Base-by-base conservation (phyloP, 1,140 invertebrate genomes). In the Patella vulgata region DNA sequence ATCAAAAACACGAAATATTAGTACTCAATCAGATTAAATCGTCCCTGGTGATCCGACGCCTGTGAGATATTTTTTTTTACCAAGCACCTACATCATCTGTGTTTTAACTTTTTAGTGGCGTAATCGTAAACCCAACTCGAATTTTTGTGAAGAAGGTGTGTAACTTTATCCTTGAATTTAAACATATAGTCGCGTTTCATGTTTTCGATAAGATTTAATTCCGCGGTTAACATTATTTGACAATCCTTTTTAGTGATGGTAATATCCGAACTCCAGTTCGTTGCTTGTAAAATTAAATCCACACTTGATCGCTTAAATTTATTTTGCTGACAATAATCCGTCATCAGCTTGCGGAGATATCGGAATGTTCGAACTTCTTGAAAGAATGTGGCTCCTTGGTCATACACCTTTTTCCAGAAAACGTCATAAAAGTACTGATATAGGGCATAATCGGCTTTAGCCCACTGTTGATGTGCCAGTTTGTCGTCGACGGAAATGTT, bases 341-440 rank as follows among this genome's bases (percentile, higher is more conserved):
- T 44, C 23, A 64, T 48, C 28, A n/a, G 30, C 11, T 11, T 40
- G 6, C 48, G 51, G 21, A 65, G 33, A 12, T n/a, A 17, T 39
- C 25, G 33, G 25, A 61, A 65, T 5, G 39, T 8, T 25, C n/a
- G 17, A 3, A 59, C 31, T 36, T 73, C 70, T 0, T 55, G 36
- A 4, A 33, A 25, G 8, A 73, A 53, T 19, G 19, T 17, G 2
- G 42, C 27, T 6, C 63, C 66, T 31, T 57, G 56, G n/a, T 23
- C 23, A 2, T 36, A 25, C 6, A 73, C 42, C 9, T 51, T 51
- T 9, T 36, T 25, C 44, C 55, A 48, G 30, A 73, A 68, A 19
- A 47, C 27, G 12, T 25, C 25, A 14, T 60, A 39, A 51, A 63
- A 73, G 27, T 65, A 60, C 8, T 61, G 59, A 48, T 73, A 73